Conservation (phyloP, 2,797 vertebrate genomes). For the Synaphobranchus kaupii region DNA sequence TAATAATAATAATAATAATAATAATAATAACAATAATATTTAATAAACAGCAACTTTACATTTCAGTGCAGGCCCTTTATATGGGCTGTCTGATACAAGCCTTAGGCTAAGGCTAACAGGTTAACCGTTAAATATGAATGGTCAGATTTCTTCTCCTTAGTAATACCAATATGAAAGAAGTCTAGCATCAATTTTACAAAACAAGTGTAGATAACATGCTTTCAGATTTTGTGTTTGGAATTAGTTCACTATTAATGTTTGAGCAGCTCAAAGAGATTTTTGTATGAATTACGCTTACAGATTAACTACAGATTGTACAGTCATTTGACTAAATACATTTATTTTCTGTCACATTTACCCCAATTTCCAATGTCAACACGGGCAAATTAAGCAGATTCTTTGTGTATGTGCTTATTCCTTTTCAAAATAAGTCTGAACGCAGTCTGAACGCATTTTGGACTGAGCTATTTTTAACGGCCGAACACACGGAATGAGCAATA, state of each 20-base stretch:
- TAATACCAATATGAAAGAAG: not conserved
- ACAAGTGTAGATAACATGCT: not conserved
- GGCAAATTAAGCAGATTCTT: no score
- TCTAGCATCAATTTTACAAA: not conserved
- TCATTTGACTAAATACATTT: no score
- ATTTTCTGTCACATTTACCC: no score
- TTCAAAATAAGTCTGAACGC: no score
- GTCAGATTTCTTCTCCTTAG: not conserved
- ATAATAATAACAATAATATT: not conserved
- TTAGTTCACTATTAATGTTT: not conserved
- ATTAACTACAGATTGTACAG: no score
- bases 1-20: not conserved
- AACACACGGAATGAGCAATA: no score
- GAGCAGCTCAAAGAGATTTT: constrained; percentile 2
- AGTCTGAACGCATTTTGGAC: no score
- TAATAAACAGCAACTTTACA: not conserved
- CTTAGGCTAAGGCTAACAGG: not conserved
- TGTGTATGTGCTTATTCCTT: no score
- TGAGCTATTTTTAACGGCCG: no score
- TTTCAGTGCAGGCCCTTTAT: not conserved
- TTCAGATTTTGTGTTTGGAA: not conserved
- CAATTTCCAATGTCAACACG: no score
- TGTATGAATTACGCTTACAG: not conserved
- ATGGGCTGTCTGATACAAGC: not conserved
- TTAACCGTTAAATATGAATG: not conserved